Percentiles rank a stretch among this genome's conserved stretches.
These are phyloP conservation scores for Gavialis gangeticus DNA, from an alignment of 2,113 vertebrate genomes.

Conservation along the genomic window DNA sequence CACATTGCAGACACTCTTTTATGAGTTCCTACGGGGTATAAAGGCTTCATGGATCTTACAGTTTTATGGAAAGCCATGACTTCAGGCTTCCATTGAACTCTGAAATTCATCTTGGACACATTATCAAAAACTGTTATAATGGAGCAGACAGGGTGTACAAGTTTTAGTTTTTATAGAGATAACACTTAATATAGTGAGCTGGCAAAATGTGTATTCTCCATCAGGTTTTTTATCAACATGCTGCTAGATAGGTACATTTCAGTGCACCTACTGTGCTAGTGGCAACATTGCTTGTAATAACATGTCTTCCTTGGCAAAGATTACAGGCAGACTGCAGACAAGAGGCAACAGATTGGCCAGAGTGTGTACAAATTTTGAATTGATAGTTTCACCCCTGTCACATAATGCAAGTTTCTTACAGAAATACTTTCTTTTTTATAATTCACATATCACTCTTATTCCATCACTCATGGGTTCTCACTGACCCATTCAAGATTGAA, in stretches of 20 bases:
- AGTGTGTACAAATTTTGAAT: constrained; percentile 34
- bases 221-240: not conserved
- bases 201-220: constrained; percentile 5
- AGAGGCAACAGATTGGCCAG: not conserved
- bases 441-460: constrained; percentile 22
- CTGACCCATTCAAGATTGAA: constrained; percentile 48
- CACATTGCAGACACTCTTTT: not conserved
- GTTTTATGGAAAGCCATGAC: not conserved
- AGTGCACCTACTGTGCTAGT: not conserved
- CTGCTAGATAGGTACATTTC: not conserved
- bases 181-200: not conserved
- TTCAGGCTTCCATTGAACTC: not conserved
- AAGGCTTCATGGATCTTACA: not conserved
- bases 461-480: constrained; percentile 37
- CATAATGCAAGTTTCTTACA: constrained; percentile 37
- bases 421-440: constrained; percentile 25
- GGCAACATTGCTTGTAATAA: not conserved
- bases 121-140: not conserved
- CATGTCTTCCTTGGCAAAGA: not conserved
- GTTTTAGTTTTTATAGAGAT: not conserved
- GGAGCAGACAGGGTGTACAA: not conserved
- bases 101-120: not conserved
- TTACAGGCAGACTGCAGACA: constrained; percentile 12
- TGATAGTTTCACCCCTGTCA: constrained; percentile 18
- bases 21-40: not conserved